Evolutionary conservation across 2,797 vertebrate genomes (phyloP), one percentile per base, ranked within the genome.

Genomic region (Schizopygopsis malacanthus): DNA sequence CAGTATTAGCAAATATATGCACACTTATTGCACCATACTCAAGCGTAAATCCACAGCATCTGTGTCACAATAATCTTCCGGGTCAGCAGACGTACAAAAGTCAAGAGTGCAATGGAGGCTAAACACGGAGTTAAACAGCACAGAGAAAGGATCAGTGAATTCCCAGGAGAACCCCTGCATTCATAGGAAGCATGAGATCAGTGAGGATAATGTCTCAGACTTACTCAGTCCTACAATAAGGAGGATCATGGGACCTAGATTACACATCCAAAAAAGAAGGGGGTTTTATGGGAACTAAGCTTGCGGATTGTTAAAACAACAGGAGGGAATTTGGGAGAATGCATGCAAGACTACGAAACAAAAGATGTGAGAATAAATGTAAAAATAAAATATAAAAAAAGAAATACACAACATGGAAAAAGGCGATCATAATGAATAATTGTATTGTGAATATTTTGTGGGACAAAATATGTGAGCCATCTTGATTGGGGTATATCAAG

Each of bases 181-280:
- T 1, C 15, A 86, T 69, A 88, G 89, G 61, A 28, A 71, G 82
- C 52, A 88, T 71, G 86, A 86, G n/a, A 83, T 77, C 70, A 85
- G 78, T 88, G 73, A 90, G 82, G 88, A 85, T 90, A 90, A 88
- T 81, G 81, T 85, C 85, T 89, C 25, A 61, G 73, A 39, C 65
- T 72, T 81, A 83, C 76, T 89, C 81, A 89, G 86, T 72, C 87
- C 37, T 70, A 73, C n/a, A 28, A 81, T 77, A 83, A 86, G 82
- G 82, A 81, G 71, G 65, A 41, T 88, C 86, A 81, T 63, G 81
- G 79, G 83, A 82, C 28, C 2, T 22, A 73, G 79, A 88, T 81
- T 43, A 77, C 56, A 77, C 56, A 59, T 37, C 83, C 5, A 65
- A 72, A 61, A 61, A 25, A 18, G n/a, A 33, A 33, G 67, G 1